Conservation (phyloP, 2,888 invertebrate genomes). For the Leptopilina drosophilae region DNA sequence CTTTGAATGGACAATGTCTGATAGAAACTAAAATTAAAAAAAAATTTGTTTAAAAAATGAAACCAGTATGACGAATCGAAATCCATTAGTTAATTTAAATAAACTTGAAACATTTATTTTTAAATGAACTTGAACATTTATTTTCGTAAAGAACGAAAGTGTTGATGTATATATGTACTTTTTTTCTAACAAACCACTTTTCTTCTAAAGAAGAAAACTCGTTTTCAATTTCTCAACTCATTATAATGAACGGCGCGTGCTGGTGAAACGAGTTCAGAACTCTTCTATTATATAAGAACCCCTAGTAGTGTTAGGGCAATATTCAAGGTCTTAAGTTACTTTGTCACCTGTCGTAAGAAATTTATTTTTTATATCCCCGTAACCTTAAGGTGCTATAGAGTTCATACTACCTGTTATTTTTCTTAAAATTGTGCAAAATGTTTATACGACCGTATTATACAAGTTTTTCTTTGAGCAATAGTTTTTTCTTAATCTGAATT, state of each 20-base stretch:
- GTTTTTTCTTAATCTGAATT: no score
- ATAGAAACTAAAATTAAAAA: no score
- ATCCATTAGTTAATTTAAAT: no score
- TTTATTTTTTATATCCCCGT: constrained; percentile 51
- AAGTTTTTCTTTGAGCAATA: no score
- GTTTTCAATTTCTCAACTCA: constrained; percentile 57
- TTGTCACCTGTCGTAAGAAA: constrained; percentile 65
- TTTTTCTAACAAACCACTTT: constrained; percentile 7
- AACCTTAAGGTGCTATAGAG: constrained; percentile 2
- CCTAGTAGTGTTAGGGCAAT: constrained; percentile 42
- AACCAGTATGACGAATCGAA: no score
- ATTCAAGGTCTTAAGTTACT: constrained; percentile 68
- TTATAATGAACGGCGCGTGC: constrained; percentile 70
- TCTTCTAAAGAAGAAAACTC: constrained; percentile 21
- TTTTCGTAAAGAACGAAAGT: no score
- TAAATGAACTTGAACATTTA: no score
- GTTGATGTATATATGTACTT: background rate
- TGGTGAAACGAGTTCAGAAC: constrained; percentile 68
- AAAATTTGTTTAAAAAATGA: no score
- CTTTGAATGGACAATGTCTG: no score
- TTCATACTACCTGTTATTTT: background rate
- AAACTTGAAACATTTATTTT: no score
- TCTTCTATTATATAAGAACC: constrained; percentile 62
- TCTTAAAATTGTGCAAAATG: background rate
- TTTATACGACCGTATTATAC: no score